A percentile compares a stretch with the other conserved stretches of the same genome.
These are phyloP conservation scores for Oryzias sinensis DNA, from an alignment of 2,797 vertebrate genomes.

Conservation along the genomic window DNA sequence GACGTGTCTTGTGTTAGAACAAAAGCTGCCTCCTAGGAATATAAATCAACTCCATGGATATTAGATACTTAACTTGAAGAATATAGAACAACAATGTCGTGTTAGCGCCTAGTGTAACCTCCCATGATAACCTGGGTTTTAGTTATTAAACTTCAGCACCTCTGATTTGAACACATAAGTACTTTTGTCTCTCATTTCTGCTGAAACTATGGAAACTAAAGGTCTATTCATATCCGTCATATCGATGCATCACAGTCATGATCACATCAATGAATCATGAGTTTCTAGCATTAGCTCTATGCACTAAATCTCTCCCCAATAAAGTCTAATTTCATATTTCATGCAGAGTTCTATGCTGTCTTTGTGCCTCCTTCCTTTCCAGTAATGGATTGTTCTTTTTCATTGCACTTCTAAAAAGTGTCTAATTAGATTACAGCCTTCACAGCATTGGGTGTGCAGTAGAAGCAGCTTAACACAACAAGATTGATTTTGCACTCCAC, in stretches of 20 bases:
- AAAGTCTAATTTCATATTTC: constrained; percentile 63
- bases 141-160: constrained; percentile 49
- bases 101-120: constrained; percentile 30
- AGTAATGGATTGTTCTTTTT: constrained; percentile 41
- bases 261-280: constrained; percentile 77
- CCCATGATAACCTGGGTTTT: constrained; percentile 46
- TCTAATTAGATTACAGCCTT: constrained; percentile 18
- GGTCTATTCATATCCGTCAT: constrained; percentile 68
- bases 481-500: too few relatives aligned
- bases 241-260: constrained; percentile 66
- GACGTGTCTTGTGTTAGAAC: constrained; percentile 44
- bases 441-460: background rate
- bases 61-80: constrained; percentile 40
- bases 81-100: constrained; percentile 46
- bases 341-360: constrained; percentile 48
- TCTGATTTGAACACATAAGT: constrained; percentile 38
- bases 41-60: constrained; percentile 36
- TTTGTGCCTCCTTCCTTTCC: constrained; percentile 37
- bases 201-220: constrained; percentile 52
- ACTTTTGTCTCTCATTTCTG: constrained; percentile 37
- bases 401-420: constrained; percentile 30
- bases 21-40: constrained; percentile 42
- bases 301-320: constrained; percentile 62
- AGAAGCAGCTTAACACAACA: too few relatives aligned
- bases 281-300: constrained; percentile 64